Conservation (phyloP, 2,797 vertebrate species). For the Chloroceryle inda region DNA sequence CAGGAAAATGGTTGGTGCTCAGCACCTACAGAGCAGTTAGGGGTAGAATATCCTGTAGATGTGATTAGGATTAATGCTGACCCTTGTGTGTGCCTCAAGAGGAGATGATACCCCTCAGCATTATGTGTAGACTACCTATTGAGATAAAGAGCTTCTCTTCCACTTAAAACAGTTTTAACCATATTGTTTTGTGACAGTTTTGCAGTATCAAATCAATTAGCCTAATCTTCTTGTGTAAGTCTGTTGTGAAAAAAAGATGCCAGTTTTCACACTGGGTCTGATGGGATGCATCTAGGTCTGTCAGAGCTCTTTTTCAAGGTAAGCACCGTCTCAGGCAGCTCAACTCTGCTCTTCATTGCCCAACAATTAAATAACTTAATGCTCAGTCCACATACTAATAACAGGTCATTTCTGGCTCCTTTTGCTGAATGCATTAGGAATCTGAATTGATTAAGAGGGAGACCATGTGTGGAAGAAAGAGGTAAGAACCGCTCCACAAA, state of each 20-base stretch:
- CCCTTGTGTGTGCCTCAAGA: conserved; percentile 2
- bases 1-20: background rate
- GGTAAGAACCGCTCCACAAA: background rate
- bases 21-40: background rate
- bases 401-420: background rate
- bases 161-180: conserved; percentile 31
- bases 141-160: conserved; percentile 48
- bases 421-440: background rate
- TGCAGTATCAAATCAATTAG: conserved; percentile 58
- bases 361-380: background rate
- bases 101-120: conserved; percentile 34
- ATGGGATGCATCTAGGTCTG: background rate
- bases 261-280: background rate
- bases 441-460: background rate
- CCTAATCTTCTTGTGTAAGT: conserved; percentile 39
- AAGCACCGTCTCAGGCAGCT: background rate
- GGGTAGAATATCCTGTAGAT: background rate
- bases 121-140: conserved; percentile 3
- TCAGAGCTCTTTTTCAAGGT: background rate
- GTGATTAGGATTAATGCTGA: conserved; percentile 28
- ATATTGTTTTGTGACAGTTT: conserved; percentile 41
- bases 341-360: background rate
- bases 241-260: conserved; percentile 4
- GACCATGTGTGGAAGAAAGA: background rate
- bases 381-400: background rate